Evolutionary conservation across 1,140 invertebrate genomes (phyloP), one percentile per base, ranked within the genome.

Genomic region (Melanaphis sacchari): DNA sequence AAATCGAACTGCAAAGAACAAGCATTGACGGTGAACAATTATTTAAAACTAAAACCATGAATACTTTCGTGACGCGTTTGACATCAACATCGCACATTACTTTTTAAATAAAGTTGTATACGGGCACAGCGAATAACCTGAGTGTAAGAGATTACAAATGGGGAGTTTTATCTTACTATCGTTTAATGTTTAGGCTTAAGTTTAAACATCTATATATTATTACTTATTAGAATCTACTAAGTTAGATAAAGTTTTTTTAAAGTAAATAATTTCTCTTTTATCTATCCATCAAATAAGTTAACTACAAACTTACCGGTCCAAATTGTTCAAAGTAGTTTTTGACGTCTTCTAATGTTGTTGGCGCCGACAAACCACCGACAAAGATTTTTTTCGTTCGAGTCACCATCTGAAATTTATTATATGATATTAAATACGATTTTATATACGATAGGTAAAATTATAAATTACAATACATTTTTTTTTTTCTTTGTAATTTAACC

Each of bases 371-470:
- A 95, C 99, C 99, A 94, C 99, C 99, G 95, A 99, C 99, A 96
- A 99, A 99, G 96, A 99, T 99, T 97, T 99, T 99, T 97, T 99
- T 99, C 96, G 99, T 99, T 96, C 98, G 98, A 96, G 99, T 99
- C 96, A 99, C 99, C 99, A 99, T 99, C 99, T 99, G 97, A 52
- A 97, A 97, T 93, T 95, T 94, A 95, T 94, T 94, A 31, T 24
- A 36, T 9, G 8, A 82, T 82, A 24, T 40, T 38, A 2, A 76
- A n/a, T 76, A 36, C n/a, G n/a, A n/a, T 76, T 76, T 15, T 76
- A 11, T n/a, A 76, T 4, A 59, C 15, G 5, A 66, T n/a, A n/a
- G 59, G 11, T 18, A 66, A 21, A 66, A n/a, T 66, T 66, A n/a
- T 66, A 15, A 66, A n/a, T 66, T 15, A 66, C 31, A 11, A 66